phyloP scores from a whole-genome alignment of 2,888 invertebrate genomes.

The Reticulitermes lucifugus region DNA sequence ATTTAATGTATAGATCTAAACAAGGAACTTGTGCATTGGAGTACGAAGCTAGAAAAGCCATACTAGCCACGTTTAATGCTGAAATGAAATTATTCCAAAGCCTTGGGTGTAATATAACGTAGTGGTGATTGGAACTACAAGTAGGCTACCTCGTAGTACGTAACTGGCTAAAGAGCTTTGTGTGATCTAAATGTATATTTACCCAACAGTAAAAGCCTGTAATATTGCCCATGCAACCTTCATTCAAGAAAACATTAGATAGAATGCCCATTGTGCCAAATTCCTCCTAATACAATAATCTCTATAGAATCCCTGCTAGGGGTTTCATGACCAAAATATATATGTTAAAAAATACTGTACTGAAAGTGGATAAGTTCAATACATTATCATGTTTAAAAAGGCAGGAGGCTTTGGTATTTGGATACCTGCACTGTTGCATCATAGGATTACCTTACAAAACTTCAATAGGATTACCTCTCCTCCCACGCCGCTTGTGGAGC shows the following conservation, averaged over 20 bases:
- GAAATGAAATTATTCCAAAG: no score
- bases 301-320: neutral
- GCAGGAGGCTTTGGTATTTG: neutral
- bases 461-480: neutral
- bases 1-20: no score
- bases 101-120: no score
- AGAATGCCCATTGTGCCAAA: neutral
- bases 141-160: no score
- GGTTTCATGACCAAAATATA: neutral
- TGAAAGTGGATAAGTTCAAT: neutral
- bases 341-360: neutral
- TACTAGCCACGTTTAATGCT: no score
- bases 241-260: neutral
- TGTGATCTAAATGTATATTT: neutral
- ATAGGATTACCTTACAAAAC: neutral
- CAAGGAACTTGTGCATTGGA: no score
- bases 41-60: no score
- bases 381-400: conserved; percentile 3
- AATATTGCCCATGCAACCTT: neutral
- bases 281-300: neutral
- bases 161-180: no score
- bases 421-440: neutral
- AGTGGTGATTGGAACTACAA: no score
- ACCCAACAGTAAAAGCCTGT: neutral
- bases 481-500: no score